Percentiles rank a stretch among this genome's conserved stretches.
Conservation (phyloP, 2,113 vertebrate genomes). For the Prunella fulvescens region DNA sequence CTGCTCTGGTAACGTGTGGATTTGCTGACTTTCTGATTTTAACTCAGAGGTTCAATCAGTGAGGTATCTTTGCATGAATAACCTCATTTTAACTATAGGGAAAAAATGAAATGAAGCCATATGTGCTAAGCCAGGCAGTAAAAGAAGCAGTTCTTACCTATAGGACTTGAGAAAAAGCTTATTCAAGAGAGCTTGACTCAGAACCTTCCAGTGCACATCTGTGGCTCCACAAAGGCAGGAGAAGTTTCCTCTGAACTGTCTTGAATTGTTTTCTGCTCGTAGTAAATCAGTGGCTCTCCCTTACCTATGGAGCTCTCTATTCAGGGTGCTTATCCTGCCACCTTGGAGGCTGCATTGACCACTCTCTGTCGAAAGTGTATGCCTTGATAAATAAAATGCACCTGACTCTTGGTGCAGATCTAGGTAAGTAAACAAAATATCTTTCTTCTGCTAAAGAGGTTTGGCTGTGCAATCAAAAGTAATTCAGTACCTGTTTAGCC, state of each 20-base stretch:
- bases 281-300: neutral
- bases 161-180: neutral
- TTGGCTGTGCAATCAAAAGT: constrained; percentile 42
- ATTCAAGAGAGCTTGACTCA: neutral
- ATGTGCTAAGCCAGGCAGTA: neutral
- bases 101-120: neutral
- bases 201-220: neutral
- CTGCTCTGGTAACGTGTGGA: neutral
- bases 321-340: neutral
- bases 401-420: neutral
- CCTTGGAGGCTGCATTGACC: neutral
- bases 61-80: neutral
- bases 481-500: constrained; percentile 31
- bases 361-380: neutral
- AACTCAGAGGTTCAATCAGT: neutral
- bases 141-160: neutral
- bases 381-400: neutral
- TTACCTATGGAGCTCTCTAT: neutral
- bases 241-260: neutral
- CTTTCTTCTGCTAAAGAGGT: neutral
- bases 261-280: neutral
- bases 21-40: neutral
- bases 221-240: neutral
- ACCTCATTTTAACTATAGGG: neutral
- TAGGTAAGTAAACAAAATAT: neutral